A percentile compares a stretch with the other conserved stretches of the same genome.
Conservation (phyloP, 2,113 vertebrate genomes). For the Malurus alboscapulatus region DNA sequence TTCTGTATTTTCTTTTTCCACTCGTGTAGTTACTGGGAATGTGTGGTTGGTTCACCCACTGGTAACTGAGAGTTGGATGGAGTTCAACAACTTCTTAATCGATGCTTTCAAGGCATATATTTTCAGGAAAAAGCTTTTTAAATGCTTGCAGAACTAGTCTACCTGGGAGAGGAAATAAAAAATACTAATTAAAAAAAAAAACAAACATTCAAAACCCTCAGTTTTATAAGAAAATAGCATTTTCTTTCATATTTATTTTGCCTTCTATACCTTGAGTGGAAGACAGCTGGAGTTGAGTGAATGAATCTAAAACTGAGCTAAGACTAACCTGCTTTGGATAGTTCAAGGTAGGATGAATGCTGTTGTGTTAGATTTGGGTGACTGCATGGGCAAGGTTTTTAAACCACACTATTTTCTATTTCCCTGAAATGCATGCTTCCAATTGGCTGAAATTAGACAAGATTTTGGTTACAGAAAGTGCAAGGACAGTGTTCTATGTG, state of each 20-base stretch:
- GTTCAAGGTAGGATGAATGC: neutral
- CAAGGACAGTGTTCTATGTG: neutral
- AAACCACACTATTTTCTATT: neutral
- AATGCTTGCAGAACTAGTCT: neutral
- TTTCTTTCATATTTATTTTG: neutral
- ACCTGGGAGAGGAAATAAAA: neutral
- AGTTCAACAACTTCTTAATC: neutral
- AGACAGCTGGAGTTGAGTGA: neutral
- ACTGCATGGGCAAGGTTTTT: neutral
- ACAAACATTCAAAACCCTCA: fast-evolving
- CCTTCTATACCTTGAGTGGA: neutral
- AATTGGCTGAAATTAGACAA: neutral
- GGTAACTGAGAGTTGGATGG: neutral
- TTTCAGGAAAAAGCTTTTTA: neutral
- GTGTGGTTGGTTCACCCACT: neutral
- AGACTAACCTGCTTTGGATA: neutral
- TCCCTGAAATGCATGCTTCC: neutral
- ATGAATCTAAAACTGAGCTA: neutral
- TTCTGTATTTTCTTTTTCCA: neutral
- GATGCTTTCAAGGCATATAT: neutral
- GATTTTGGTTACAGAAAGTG: neutral
- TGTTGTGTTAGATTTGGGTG: neutral
- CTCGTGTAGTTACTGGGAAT: neutral
- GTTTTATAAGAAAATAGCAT: neutral
- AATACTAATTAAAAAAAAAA: neutral